Evolutionary conservation across 2,888 invertebrate genomes (phyloP), one percentile per base, ranked within the genome.

Genomic region (Cyrtodaria siliqua): DNA sequence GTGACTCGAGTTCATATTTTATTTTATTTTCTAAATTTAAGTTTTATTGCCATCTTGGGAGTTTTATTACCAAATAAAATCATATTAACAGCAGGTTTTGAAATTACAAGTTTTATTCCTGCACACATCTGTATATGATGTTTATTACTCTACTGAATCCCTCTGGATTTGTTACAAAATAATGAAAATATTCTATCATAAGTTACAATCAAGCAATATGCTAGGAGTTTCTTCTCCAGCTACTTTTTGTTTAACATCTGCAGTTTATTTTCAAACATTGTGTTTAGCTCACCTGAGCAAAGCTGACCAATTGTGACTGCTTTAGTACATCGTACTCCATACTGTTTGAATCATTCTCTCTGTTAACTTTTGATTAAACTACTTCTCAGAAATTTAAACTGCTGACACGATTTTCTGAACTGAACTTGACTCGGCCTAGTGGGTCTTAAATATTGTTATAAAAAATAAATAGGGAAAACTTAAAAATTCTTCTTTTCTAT

Each of bases 61-160:
- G 76, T 76, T 76, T 76, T 76, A 76, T 67, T 57, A 56, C 27
- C 33, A 42, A 61, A 71, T 70, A 71, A 76, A 66, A 66, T 61
- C 70, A 71, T 76, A 57, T 49, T 62, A 76, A 52, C 76, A 70
- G 76, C 71, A 76, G 76, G 70, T 67, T 76, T 76, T 76, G 66
- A 63, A 74, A 79, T 79, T 79, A 79, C 79, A 49, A 53, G 70
- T 79, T 79, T 79, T 79, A 79, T 74, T 67, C 70, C 74, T 55
- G 42, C 62, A 67, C 62, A 71, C 79, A 79, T 79, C 79, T 79
- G 79, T 68, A 70, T 55, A 62, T 20, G 44, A 4, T 44, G 16
- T 44, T 44, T 44, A 20, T 9, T 44, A 6, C 16, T 44, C 6
- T 16, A 20, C 44, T 44, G 3, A 44, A 20, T 3, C 20, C 16